Evolutionary conservation across 2,113 vertebrate genomes (phyloP).

Genomic region (Rhabdomys dilectus): DNA sequence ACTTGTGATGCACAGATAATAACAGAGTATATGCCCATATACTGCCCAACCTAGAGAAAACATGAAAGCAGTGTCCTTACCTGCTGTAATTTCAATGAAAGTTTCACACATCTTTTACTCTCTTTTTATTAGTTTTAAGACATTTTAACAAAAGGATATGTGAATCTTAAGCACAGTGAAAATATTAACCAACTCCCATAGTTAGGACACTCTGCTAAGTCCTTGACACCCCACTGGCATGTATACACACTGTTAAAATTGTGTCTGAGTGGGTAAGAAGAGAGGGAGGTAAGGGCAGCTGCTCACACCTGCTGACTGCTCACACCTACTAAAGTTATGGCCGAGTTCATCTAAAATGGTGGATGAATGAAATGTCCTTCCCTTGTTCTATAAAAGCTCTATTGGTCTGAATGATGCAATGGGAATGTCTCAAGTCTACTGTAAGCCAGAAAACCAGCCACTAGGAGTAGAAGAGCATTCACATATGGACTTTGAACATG

Average conservation of each 20-base stretch:
- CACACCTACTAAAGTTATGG: not conserved
- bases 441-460: not conserved
- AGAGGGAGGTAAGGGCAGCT: not conserved
- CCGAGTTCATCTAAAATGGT: not conserved
- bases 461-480: no score
- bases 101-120: no score
- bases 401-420: not conserved
- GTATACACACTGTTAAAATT: not conserved
- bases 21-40: not conserved
- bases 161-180: not conserved
- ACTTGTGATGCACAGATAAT: not conserved
- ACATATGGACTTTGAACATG: accelerated
- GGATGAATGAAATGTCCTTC: not conserved
- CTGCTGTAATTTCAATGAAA: not conserved
- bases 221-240: accelerated
- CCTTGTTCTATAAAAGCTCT: not conserved
- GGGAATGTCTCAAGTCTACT: not conserved
- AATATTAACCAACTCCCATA: not conserved
- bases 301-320: no score
- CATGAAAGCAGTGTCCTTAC: not conserved
- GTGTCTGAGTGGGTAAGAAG: not conserved
- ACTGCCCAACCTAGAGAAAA: not conserved
- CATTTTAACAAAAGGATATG: not conserved
- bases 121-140: not conserved
- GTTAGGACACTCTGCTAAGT: not conserved